Conservation (phyloP, 1,140 invertebrate genomes). For the Physella acuta region DNA sequence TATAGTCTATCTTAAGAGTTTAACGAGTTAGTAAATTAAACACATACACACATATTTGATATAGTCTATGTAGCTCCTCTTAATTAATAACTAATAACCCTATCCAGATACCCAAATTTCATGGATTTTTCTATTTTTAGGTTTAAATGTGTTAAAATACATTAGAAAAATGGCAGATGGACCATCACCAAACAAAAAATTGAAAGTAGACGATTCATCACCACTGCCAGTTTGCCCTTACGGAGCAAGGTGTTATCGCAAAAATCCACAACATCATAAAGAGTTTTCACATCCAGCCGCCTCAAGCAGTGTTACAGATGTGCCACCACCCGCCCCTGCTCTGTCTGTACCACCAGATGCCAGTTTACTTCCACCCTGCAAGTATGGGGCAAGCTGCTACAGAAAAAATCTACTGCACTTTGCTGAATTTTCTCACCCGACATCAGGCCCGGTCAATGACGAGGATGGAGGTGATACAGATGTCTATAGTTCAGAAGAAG, state of each 20-base stretch:
- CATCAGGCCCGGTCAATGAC: slow-evolving; percentile 15
- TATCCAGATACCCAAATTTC: too few species aligned
- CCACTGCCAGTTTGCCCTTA: background rate
- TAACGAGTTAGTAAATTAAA: background rate
- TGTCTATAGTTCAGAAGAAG: slow-evolving; percentile 32
- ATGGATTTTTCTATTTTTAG: too few species aligned
- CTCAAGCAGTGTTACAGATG: background rate
- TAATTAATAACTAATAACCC: too few species aligned
- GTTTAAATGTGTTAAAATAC: too few species aligned
- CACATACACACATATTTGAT: background rate
- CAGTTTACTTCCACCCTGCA: slow-evolving; percentile 34
- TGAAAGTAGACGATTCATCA: background rate
- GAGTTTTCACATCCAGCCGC: background rate
- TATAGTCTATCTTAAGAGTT: background rate
- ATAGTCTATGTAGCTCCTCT: too few species aligned
- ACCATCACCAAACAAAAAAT: slow-evolving; percentile 1
- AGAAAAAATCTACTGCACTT: slow-evolving; percentile 48
- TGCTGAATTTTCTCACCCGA: slow-evolving; percentile 44
- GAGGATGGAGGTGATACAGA: slow-evolving; percentile 33
- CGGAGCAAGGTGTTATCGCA: slow-evolving; percentile 2
- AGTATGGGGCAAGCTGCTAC: slow-evolving; percentile 45
- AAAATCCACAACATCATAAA: slow-evolving; percentile 7
- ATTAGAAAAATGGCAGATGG: slow-evolving; percentile 10
- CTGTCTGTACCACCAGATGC: background rate
- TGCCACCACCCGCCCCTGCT: background rate